phyloP scores from a whole-genome alignment of 2,797 vertebrate species.

The Remorina albescens region DNA sequence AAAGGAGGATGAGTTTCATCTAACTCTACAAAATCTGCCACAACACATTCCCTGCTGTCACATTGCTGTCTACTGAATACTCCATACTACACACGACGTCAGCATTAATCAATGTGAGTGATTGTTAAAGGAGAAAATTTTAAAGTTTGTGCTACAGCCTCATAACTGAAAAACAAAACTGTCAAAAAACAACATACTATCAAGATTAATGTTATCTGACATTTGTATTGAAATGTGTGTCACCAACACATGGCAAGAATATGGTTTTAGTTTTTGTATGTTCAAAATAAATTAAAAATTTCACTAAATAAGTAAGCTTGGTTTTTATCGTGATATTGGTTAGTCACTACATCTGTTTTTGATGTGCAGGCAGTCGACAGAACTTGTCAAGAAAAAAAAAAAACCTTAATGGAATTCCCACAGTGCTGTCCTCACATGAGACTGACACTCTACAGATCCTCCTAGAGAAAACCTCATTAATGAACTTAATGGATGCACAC shows the following conservation, averaged over 20 bases:
- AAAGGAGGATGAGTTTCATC: conserved; percentile 13
- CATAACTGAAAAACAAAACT: neutral
- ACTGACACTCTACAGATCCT: conserved; percentile 48
- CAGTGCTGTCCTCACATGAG: conserved; percentile 61
- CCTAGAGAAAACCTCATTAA: conserved; percentile 52
- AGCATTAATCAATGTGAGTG: neutral
- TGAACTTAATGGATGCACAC: conserved; percentile 52
- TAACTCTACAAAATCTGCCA: neutral
- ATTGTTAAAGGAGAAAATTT: conserved; percentile 2
- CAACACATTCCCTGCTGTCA: neutral
- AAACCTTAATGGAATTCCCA: conserved; percentile 55
- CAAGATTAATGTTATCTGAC: neutral
- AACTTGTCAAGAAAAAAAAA: conserved; percentile 58
- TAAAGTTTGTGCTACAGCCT: neutral
- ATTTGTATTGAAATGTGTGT: conserved; percentile 3
- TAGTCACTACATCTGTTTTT: conserved; percentile 60
- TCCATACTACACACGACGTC: too few species aligned
- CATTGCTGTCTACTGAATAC: neutral
- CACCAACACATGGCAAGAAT: neutral
- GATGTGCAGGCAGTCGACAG: conserved; percentile 56
- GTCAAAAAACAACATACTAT: neutral
- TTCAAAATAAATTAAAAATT: too few species aligned
- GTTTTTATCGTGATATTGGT: neutral
- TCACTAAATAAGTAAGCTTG: neutral
- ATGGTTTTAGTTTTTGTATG: neutral